Evolutionary conservation across 2,888 invertebrate genomes (phyloP), one percentile per base, ranked within the genome.

Genomic region (Eubasilissa splendida): DNA sequence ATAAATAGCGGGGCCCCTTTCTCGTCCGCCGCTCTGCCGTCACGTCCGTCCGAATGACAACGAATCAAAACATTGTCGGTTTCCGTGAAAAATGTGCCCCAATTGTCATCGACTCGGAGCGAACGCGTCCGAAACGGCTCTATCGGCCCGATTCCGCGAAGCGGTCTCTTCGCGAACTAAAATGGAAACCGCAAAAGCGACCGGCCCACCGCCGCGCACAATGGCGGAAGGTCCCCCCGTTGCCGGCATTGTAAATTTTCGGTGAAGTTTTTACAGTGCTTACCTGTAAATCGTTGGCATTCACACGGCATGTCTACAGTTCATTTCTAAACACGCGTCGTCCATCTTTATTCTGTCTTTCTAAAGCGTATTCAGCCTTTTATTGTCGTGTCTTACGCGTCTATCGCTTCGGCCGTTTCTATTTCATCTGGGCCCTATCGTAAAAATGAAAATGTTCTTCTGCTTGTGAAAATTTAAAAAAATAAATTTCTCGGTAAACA

Each of bases 211-310:
- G 59, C 14, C 33, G 53, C 33, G 14, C 31, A 59, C 74, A 59
- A 74, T 60, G 74, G 50, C 14, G 52, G 33, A 60, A 60, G 76
- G 50, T 54, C 52, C 31, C 73, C 73, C 79, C 42, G 73, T 65
- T 65, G 65, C 60, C 33, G 33, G 79, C 54, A 60, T 81, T 78
- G 81, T 81, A 58, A 75, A 33, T n/a, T 77, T 68, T 77, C 52
- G 52, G 73, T 75, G 68, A 81, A 77, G 68, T 65, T 82, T 82
- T 82, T 82, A 82, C 77, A 71, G 68, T 65, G 22, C 22, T 22
- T 1, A 80, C 82, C 82, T 75, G 82, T 82, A 82, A 82, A 82
- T 82, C 75, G 78, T 76, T 33, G 14, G 71, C 71, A 71, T 71
- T 79, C 74, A 77, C 56, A 77, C 74, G 42, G 60, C 63, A 58